phyloP scores from a whole-genome alignment of 2,888 invertebrate species.

The Nomada fabriciana region DNA sequence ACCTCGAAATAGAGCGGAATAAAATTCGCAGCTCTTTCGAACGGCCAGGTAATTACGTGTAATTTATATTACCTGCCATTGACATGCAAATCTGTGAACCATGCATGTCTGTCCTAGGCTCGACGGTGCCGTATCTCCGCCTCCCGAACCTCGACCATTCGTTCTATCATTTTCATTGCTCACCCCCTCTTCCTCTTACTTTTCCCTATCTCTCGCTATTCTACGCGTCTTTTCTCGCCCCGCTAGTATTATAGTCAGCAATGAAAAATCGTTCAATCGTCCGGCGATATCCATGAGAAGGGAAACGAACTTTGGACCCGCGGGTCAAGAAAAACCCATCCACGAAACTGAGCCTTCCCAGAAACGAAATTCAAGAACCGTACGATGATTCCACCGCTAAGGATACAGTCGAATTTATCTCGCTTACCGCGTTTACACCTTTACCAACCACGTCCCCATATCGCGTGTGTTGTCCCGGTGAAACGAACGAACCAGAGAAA shows the following conservation, averaged over 20 bases:
- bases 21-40: constrained; percentile 80
- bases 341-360: background rate
- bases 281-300: constrained; percentile 22
- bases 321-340: background rate
- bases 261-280: constrained; percentile 21
- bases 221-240: constrained; percentile 7
- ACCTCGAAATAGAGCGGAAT: constrained; percentile 77
- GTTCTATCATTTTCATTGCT: constrained; percentile 38
- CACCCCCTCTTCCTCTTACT: background rate
- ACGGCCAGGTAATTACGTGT: constrained; percentile 83
- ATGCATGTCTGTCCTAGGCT: constrained; percentile 72
- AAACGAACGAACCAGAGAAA: background rate
- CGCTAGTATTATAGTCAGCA: constrained; percentile 6
- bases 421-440: constrained; percentile 10
- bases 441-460: background rate
- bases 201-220: background rate
- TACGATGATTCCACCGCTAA: background rate
- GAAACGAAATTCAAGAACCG: constrained; percentile 1
- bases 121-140: constrained; percentile 40
- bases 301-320: background rate
- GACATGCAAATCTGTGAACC: constrained; percentile 82
- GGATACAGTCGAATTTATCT: constrained; percentile 12
- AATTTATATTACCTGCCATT: constrained; percentile 84
- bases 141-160: constrained; percentile 42
- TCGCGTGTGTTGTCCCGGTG: background rate